Percentiles rank a stretch among this genome's conserved stretches.
These are phyloP conservation scores for Drepana arcuata DNA, from an alignment of 1,140 invertebrate species.

Conservation along the genomic window DNA sequence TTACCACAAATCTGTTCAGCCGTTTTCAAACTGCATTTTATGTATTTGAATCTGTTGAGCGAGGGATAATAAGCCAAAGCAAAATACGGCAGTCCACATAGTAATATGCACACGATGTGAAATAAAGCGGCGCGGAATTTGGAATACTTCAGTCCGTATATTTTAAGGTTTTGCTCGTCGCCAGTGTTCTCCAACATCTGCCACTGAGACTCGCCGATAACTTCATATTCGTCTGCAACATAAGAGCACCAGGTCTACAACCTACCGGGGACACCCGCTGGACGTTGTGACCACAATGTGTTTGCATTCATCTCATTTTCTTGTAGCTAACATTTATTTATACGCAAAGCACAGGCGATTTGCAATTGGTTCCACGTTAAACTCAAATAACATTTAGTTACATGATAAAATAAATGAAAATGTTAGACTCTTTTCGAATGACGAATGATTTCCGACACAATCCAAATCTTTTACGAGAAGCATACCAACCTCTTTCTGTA, in stretches of 20 bases:
- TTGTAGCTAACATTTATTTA: too few relatives aligned
- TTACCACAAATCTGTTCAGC: slow-evolving; percentile 70
- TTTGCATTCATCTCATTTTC: slow-evolving; percentile 11
- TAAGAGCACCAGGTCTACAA: slow-evolving; percentile 18
- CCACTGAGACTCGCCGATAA: slow-evolving; percentile 68
- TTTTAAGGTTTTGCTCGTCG: slow-evolving; percentile 63
- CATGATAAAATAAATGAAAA: too few relatives aligned
- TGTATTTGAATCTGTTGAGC: slow-evolving; percentile 61
- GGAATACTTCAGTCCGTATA: slow-evolving; percentile 65
- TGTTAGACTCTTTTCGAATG: too few relatives aligned
- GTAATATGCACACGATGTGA: slow-evolving; percentile 56
- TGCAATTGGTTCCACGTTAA: too few relatives aligned
- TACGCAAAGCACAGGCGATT: too few relatives aligned
- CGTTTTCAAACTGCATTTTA: slow-evolving; percentile 67
- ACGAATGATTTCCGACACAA: too few relatives aligned
- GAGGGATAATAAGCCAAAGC: slow-evolving; percentile 66
- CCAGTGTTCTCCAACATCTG: slow-evolving; percentile 60
- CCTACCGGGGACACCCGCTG: slow-evolving; percentile 19
- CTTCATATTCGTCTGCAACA: slow-evolving; percentile 69
- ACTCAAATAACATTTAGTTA: too few relatives aligned
- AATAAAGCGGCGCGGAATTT: slow-evolving; percentile 53
- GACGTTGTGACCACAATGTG: slow-evolving; percentile 15
- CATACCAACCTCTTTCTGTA: too few relatives aligned
- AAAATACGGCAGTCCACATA: slow-evolving; percentile 71
- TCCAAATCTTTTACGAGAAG: too few relatives aligned